phyloP scores from a whole-genome alignment of 2,888 invertebrate genomes.

The Lathronympha strigana region DNA sequence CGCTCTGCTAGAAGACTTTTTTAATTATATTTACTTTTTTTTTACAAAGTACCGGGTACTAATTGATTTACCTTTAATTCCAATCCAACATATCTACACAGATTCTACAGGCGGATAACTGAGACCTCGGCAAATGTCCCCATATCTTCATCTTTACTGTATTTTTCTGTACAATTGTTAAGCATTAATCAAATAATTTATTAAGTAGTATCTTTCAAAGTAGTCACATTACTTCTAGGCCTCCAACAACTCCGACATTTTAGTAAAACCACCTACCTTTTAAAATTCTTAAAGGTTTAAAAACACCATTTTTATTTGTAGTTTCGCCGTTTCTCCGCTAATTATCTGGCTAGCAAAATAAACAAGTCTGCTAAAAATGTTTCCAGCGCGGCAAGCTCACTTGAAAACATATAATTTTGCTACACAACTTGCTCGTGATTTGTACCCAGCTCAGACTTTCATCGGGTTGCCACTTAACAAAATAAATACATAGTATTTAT shows the following conservation, averaged over 20 bases:
- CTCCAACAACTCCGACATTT: too few relatives aligned
- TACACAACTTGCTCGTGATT: slow-evolving; percentile 17
- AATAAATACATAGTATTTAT: not conserved
- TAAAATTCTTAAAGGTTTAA: not conserved
- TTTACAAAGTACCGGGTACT: too few relatives aligned
- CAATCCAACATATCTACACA: too few relatives aligned
- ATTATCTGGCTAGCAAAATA: slow-evolving; percentile 7
- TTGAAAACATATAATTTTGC: slow-evolving; percentile 26
- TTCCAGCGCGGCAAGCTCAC: slow-evolving; percentile 13
- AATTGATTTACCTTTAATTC: too few relatives aligned
- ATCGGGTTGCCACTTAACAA: slow-evolving; percentile 4
- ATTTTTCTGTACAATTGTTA: too few relatives aligned
- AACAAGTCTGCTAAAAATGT: slow-evolving; percentile 20
- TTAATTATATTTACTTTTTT: too few relatives aligned
- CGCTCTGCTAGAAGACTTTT: slow-evolving; percentile 90
- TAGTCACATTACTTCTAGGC: too few relatives aligned
- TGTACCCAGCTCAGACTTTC: slow-evolving; percentile 24
- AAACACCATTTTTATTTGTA: not conserved
- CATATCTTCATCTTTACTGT: too few relatives aligned
- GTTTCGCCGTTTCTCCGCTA: not conserved
- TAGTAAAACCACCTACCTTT: not conserved
- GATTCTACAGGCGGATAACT: too few relatives aligned
- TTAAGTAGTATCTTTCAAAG: too few relatives aligned
- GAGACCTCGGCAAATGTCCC: too few relatives aligned
- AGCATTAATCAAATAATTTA: too few relatives aligned